phyloP scores from a whole-genome alignment of 2,113 vertebrate genomes.

The Lophura nycthemera region DNA sequence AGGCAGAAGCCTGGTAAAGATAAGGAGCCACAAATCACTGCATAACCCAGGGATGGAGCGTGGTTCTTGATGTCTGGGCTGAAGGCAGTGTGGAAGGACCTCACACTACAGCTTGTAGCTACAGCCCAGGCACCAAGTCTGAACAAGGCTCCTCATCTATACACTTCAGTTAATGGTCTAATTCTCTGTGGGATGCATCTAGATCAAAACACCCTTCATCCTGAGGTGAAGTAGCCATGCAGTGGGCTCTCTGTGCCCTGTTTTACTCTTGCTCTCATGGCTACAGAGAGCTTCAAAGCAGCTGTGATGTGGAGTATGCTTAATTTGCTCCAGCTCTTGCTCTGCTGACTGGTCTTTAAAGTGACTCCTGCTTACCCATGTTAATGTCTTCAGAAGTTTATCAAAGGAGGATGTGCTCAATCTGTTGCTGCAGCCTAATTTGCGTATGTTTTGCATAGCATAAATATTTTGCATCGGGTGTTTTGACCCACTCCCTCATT shows the following conservation, averaged over 20 bases:
- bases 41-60: not conserved
- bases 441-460: not conserved
- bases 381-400: not conserved
- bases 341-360: not conserved
- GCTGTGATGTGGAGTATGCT: not conserved
- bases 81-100: not conserved
- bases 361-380: not conserved
- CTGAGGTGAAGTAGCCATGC: no score
- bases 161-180: not conserved
- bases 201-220: not conserved
- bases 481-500: not conserved
- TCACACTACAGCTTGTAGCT: not conserved
- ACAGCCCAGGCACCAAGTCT: not conserved
- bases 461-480: not conserved
- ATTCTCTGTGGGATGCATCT: not conserved
- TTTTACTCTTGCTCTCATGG: not conserved
- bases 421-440: conserved; percentile 7
- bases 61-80: not conserved
- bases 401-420: not conserved
- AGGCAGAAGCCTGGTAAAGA: not conserved
- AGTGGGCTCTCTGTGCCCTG: not conserved
- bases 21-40: not conserved
- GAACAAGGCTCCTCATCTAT: not conserved
- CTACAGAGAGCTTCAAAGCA: not conserved
- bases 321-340: not conserved